A percentile compares a stretch with the other conserved stretches of the same genome.
phyloP scores from a whole-genome alignment of 2,888 invertebrate species.

The Metacarcinus magister region DNA sequence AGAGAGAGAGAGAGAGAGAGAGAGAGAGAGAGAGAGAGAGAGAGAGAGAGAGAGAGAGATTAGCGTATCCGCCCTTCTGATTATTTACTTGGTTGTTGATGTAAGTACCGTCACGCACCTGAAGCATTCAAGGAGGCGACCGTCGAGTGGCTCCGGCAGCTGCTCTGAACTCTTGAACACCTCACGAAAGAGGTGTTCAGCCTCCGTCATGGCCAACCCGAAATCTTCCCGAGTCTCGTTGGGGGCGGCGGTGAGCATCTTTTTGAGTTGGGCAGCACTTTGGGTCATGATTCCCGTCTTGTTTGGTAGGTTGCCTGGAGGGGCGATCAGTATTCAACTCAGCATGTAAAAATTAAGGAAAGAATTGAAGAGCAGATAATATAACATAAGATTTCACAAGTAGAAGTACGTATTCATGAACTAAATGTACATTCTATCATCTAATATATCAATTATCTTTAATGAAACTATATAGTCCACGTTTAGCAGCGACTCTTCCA shows the following conservation, averaged over 20 bases:
- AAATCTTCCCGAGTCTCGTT: slow-evolving; percentile 63
- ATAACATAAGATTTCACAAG: background rate
- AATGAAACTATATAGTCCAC: background rate
- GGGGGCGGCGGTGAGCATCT: slow-evolving; percentile 58
- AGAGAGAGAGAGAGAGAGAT: background rate
- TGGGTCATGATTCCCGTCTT: slow-evolving; percentile 66
- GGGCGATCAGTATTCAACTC: background rate
- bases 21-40: slow-evolving; percentile 26
- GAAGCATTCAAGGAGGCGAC: slow-evolving; percentile 65
- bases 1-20: slow-evolving; percentile 20
- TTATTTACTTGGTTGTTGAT: background rate
- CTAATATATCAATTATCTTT: too few species aligned
- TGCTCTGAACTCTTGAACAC: background rate
- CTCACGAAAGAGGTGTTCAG: background rate
- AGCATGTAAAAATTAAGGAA: background rate
- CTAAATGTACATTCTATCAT: background rate
- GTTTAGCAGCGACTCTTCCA: background rate
- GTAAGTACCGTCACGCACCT: slow-evolving; percentile 33
- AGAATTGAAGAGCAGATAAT: background rate
- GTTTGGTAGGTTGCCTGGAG: slow-evolving; percentile 74
- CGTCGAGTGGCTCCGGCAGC: slow-evolving; percentile 54
- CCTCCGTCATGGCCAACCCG: slow-evolving; percentile 34
- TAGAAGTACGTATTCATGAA: background rate
- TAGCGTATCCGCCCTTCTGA: background rate
- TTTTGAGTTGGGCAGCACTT: slow-evolving; percentile 53